Base-by-base conservation (phyloP, 2,113 vertebrate genomes). In the Corynorhinus townsendii region DNA sequence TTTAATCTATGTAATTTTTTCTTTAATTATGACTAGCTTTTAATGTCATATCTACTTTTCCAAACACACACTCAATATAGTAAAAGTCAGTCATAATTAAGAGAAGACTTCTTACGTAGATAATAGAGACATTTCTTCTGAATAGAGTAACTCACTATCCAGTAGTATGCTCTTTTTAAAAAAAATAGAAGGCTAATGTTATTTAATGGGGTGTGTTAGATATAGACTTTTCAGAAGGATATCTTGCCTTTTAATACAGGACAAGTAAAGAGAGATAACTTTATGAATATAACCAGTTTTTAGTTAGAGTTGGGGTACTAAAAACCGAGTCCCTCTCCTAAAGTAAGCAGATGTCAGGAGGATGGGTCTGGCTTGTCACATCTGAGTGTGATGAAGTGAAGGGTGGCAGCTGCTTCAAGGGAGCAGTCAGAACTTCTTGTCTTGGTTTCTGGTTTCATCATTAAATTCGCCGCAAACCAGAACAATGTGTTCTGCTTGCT, bases 1-100 rank as follows among this genome's bases (percentile, higher is more conserved):
- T 95, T 87, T 76, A 54, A 66, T 90, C 22, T 35, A 12, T 43
- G 2, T n/a, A 68, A 35, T 92, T 84, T 96, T 77, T 43, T 91
- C 56, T 91, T 92, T 64, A 92, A 82, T 72, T 85, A 38, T 77
- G 28, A 89, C 45, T 68, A 52, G 52, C 71, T 35, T 84, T 90
- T 89, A 84, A 43, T 76, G 45, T 52, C 30, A 4, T 52, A 43
- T 73, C n/a, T 38, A 30, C 49, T n/a, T 71, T 59, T 47, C 62
- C 26, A 26, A 62, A 66, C 26, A 71, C 26, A 47, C 26, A 35
- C 28, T 83, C 71, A 69, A 43, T 33, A 52, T 45, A 47, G 38
- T 77, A 76, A 45, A 93, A 17, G 45, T 45, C 64, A n/a, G 11
- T 75, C 24, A 54, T 43, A 75, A 54, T 76, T 89, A 56, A 84